Percentiles rank a stretch among this genome's conserved stretches.
phyloP scores from a whole-genome alignment of 2,797 vertebrate genomes.

The Octomys mimax region DNA sequence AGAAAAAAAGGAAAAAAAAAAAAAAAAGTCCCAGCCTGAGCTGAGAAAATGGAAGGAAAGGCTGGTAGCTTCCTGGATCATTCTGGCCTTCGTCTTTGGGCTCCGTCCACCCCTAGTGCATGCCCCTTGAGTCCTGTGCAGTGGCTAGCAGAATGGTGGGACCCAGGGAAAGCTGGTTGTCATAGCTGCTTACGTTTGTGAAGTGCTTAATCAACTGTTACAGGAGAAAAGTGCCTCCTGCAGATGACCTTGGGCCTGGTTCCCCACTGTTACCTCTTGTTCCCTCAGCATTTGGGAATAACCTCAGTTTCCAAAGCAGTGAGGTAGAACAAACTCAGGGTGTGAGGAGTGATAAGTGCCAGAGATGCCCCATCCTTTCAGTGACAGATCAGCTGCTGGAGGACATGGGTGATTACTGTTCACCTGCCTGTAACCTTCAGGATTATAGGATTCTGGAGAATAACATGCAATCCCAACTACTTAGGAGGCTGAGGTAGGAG shows the following conservation, averaged over 20 bases:
- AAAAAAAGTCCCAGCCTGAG: background rate
- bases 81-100: background rate
- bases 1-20: too few species aligned
- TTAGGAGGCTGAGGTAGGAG: background rate
- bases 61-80: background rate
- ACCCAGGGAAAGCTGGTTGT: background rate
- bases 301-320: background rate
- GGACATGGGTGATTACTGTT: background rate
- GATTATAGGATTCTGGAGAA: background rate
- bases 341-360: background rate
- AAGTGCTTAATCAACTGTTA: background rate
- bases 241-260: background rate
- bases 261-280: background rate
- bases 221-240: background rate
- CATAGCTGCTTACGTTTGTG: background rate
- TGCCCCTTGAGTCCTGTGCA: background rate
- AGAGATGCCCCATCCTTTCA: background rate
- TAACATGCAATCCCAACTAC: background rate
- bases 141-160: background rate
- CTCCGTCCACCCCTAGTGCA: background rate
- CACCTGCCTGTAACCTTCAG: background rate
- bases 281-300: slow-evolving; percentile 11
- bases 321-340: background rate
- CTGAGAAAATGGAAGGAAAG: background rate
- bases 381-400: background rate